phyloP scores from a whole-genome alignment of 2,888 invertebrate genomes.

The Hirtodrosophila histrioides region DNA sequence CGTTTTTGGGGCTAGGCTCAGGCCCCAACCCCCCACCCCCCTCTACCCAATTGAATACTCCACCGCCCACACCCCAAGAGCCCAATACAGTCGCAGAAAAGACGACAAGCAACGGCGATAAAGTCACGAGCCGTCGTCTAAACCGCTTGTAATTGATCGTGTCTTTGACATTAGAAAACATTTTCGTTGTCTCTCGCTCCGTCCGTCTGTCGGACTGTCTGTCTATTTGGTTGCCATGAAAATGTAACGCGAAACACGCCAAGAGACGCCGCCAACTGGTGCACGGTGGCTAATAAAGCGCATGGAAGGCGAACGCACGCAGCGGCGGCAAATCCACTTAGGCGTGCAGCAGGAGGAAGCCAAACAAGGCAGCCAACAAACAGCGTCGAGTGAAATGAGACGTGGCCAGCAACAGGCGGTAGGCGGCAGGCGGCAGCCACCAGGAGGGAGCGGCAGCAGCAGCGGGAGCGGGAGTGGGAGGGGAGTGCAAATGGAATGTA shows the following conservation, averaged over 20 bases:
- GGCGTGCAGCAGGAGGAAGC: slow-evolving; percentile 67
- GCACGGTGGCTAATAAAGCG: slow-evolving; percentile 75
- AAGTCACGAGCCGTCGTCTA: slow-evolving; percentile 61
- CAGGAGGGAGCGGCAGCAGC: no score
- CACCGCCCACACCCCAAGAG: not conserved
- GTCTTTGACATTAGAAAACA: slow-evolving; percentile 75
- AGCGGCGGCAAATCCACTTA: slow-evolving; percentile 79
- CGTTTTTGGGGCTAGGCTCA: slow-evolving; percentile 33
- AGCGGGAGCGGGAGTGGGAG: not conserved
- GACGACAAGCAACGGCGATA: slow-evolving; percentile 15
- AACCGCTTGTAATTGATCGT: slow-evolving; percentile 74
- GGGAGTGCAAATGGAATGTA: no score
- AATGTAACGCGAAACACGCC: slow-evolving; percentile 55
- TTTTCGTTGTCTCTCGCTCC: slow-evolving; percentile 31
- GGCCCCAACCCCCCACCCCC: slow-evolving; percentile 1
- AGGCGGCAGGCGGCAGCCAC: no score
- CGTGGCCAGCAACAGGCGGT: slow-evolving; percentile 33
- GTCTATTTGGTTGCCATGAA: slow-evolving; percentile 40
- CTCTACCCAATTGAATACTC: slow-evolving; percentile 7
- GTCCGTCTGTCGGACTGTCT: slow-evolving; percentile 1
- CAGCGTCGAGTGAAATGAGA: slow-evolving; percentile 57
- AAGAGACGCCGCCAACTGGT: slow-evolving; percentile 69
- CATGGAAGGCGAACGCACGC: slow-evolving; percentile 61
- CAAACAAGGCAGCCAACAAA: slow-evolving; percentile 53
- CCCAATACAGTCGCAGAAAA: no score